These are phyloP conservation scores for Dinoponera quadriceps DNA, from an alignment of 1,140 invertebrate genomes.

Conservation along the genomic window DNA sequence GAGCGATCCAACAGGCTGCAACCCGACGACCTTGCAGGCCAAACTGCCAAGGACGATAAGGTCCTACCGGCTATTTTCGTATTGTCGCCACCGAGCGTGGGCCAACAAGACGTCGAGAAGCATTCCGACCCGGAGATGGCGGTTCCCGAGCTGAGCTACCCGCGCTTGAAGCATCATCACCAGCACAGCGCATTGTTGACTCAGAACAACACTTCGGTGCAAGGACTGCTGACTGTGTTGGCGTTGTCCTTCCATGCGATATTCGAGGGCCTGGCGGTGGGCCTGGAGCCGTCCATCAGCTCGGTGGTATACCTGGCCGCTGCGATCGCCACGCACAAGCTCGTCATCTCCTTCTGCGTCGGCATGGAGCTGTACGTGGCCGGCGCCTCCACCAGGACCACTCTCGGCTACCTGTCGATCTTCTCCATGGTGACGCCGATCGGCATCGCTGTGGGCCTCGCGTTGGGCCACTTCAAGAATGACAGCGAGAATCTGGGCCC, in stretches of 20 bases:
- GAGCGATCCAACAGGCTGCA: slow-evolving; percentile 46
- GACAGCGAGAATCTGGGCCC: slow-evolving; percentile 83
- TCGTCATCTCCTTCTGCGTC: slow-evolving; percentile 90
- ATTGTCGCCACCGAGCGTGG: slow-evolving; percentile 34
- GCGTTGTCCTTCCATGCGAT: slow-evolving; percentile 93
- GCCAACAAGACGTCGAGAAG: not conserved
- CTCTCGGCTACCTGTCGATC: slow-evolving; percentile 87
- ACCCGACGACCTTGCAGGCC: slow-evolving; percentile 22
- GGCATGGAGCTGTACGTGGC: slow-evolving; percentile 90
- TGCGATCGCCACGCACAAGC: slow-evolving; percentile 91
- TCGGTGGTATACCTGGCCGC: slow-evolving; percentile 90
- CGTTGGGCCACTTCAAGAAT: slow-evolving; percentile 82
- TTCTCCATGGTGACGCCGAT: slow-evolving; percentile 90
- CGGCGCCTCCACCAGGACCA: slow-evolving; percentile 86
- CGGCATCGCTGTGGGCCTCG: slow-evolving; percentile 88
- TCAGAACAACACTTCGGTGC: slow-evolving; percentile 82
- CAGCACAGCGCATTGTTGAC: slow-evolving; percentile 27
- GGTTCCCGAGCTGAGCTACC: slow-evolving; percentile 27
- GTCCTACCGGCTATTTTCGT: slow-evolving; percentile 77
- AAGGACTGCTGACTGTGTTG: slow-evolving; percentile 89
- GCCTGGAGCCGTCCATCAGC: slow-evolving; percentile 88
- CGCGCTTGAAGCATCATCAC: slow-evolving; percentile 28
- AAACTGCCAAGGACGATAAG: slow-evolving; percentile 61
- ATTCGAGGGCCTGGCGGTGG: slow-evolving; percentile 93
- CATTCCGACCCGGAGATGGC: slow-evolving; percentile 45